Conservation (phyloP, 1,140 invertebrate species). For the Drosophila takahashii region DNA sequence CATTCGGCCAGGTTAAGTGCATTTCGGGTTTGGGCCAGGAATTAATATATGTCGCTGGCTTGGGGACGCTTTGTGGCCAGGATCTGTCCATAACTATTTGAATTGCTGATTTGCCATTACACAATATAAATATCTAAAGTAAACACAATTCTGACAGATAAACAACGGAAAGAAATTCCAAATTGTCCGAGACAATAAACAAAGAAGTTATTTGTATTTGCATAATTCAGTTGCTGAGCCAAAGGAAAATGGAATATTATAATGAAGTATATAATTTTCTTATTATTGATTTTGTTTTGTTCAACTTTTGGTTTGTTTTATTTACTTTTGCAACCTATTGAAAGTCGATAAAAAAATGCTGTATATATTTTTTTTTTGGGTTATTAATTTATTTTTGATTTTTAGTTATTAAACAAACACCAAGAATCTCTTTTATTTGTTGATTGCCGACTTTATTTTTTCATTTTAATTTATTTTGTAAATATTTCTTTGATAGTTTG, state of each 20-base stretch:
- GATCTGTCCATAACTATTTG: conserved; percentile 45
- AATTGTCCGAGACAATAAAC: conserved; percentile 5
- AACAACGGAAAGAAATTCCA: conserved; percentile 5
- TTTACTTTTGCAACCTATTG: not conserved
- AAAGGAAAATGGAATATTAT: conserved; percentile 1
- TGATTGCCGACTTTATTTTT: not conserved
- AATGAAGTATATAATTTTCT: not conserved
- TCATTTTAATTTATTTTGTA: not conserved
- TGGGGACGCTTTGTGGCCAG: conserved; percentile 18
- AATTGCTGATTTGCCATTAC: conserved; percentile 41
- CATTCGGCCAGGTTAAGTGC: conserved; percentile 45
- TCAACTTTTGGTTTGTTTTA: not conserved
- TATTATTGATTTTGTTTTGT: conserved; percentile 13
- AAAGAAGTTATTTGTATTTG: conserved; percentile 12
- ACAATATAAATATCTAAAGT: conserved; percentile 23
- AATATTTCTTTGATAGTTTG: not conserved
- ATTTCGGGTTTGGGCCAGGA: conserved; percentile 10
- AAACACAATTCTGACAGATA: conserved; percentile 28
- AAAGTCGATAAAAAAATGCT: too few species aligned
- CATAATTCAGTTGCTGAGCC: conserved; percentile 37
- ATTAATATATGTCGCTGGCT: too few species aligned
- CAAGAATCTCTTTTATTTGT: not conserved
- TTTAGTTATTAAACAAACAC: too few species aligned
- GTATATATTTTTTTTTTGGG: too few species aligned
- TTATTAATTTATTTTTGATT: too few species aligned